These are phyloP conservation scores for Seriola rivoliana DNA, from an alignment of 2,113 vertebrate genomes.

Conservation along the genomic window DNA sequence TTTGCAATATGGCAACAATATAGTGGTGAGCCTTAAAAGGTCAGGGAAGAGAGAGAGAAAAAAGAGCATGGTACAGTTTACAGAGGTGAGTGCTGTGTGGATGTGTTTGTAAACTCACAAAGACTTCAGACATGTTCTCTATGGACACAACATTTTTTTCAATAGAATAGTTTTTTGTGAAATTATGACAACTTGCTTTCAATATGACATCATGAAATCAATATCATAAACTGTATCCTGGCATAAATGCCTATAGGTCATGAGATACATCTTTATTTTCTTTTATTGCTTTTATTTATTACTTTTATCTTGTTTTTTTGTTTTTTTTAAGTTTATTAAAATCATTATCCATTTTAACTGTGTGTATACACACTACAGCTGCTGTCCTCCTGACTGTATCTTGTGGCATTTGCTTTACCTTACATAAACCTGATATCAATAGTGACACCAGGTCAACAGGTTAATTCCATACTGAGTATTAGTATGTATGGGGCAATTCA, in stretches of 20 bases:
- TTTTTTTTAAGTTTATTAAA: conserved; percentile 14
- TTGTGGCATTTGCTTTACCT: conserved; percentile 33
- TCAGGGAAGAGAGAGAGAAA: conserved; percentile 70
- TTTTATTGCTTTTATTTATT: background rate
- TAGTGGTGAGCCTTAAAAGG: conserved; percentile 76
- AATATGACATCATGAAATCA: conserved; percentile 24
- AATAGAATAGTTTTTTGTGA: background rate
- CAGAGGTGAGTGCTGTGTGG: conserved; percentile 30
- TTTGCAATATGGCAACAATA: conserved; percentile 78
- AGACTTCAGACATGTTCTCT: conserved; percentile 27
- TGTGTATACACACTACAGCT: conserved; percentile 2
- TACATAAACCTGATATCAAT: conserved; percentile 18
- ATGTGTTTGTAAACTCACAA: conserved; percentile 30
- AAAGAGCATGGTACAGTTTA: conserved; percentile 33
- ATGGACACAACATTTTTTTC: background rate
- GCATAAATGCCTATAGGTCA: conserved; percentile 1
- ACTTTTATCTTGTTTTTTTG: background rate
- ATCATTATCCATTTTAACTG: background rate
- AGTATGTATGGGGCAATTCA: conserved; percentile 43
- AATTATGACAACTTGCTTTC: conserved; percentile 28
- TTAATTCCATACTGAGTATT: conserved; percentile 8
- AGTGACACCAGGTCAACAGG: conserved; percentile 27
- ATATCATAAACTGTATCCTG: background rate
- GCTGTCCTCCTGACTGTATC: conserved; percentile 18
- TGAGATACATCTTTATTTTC: conserved; percentile 1